Evolutionary conservation across 2,888 invertebrate genomes (phyloP).

Genomic region (Odontothrips loti): DNA sequence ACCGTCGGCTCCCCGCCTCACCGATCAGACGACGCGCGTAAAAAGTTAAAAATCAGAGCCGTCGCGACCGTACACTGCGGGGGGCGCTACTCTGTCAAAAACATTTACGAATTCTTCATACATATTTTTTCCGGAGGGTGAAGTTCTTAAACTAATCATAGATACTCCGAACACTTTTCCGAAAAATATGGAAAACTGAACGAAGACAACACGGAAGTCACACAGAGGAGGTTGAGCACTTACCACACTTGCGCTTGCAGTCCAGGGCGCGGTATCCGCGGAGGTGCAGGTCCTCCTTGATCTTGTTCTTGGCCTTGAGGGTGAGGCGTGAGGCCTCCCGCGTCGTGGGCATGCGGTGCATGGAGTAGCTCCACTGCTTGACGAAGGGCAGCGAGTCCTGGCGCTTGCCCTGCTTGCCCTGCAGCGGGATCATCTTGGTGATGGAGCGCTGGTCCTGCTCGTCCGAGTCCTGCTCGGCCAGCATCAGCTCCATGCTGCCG

Average conservation of each 20-base stretch:
- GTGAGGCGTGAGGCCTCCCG: background rate
- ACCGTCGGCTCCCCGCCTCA: background rate
- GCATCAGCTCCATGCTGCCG: constrained; percentile 23
- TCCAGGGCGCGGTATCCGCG: constrained; percentile 10
- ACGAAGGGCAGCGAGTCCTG: constrained; percentile 10
- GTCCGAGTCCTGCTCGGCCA: background rate
- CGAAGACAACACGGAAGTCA: too few species aligned
- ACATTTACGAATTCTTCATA: too few species aligned
- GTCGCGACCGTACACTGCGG: too few species aligned
- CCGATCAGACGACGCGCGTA: background rate
- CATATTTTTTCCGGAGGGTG: too few species aligned
- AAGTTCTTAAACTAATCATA: too few species aligned
- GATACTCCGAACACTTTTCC: too few species aligned
- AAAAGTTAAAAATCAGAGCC: background rate
- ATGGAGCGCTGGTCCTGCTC: constrained; percentile 18
- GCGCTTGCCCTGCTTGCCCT: constrained; percentile 5
- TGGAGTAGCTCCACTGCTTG: constrained; percentile 19
- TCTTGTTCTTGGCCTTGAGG: background rate
- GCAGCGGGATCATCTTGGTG: constrained; percentile 3
- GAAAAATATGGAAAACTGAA: too few species aligned
- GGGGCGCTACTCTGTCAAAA: too few species aligned
- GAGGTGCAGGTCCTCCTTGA: constrained; percentile 4
- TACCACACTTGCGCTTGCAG: background rate
- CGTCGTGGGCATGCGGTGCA: constrained; percentile 10
- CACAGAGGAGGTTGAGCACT: too few species aligned